Percentiles rank a stretch among this genome's conserved stretches.
Evolutionary conservation across 2,888 invertebrate genomes (phyloP).

Genomic region (Diabrotica balteata): DNA sequence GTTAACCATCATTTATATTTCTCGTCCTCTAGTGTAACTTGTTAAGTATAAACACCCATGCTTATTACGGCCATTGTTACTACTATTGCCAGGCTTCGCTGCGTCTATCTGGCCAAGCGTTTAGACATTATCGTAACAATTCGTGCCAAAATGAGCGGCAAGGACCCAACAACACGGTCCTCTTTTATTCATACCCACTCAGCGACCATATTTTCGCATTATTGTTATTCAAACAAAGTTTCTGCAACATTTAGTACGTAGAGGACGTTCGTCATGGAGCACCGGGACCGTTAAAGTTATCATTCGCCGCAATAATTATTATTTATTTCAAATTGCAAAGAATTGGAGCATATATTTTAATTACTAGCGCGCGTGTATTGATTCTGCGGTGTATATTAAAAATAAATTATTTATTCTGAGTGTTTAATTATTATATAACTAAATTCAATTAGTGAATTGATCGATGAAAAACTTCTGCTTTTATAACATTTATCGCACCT

Average conservation of each 20-base stretch:
- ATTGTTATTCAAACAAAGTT: constrained; percentile 14
- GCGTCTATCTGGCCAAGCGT: constrained; percentile 13
- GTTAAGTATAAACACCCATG: constrained; percentile 4
- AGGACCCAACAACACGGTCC: neutral
- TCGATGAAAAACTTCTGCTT: too few relatives aligned
- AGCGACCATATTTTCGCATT: neutral
- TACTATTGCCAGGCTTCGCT: constrained; percentile 8
- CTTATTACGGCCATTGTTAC: constrained; percentile 15
- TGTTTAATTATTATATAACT: too few relatives aligned
- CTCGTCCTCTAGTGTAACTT: neutral
- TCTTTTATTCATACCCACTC: constrained; percentile 6
- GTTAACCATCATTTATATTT: neutral
- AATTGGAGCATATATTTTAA: too few relatives aligned
- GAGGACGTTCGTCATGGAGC: too few relatives aligned
- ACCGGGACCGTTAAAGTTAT: too few relatives aligned
- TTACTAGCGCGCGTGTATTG: too few relatives aligned
- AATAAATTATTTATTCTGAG: too few relatives aligned
- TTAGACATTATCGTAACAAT: constrained; percentile 13
- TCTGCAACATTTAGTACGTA: neutral
- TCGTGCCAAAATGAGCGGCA: constrained; percentile 7
- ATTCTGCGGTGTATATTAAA: too few relatives aligned
- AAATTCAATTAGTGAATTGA: too few relatives aligned
- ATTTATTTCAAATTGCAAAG: too few relatives aligned
- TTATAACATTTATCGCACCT: too few relatives aligned
- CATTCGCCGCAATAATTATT: too few relatives aligned